Evolutionary conservation across 2,113 vertebrate species (phyloP).

Genomic region (Nansenia antarctica): DNA sequence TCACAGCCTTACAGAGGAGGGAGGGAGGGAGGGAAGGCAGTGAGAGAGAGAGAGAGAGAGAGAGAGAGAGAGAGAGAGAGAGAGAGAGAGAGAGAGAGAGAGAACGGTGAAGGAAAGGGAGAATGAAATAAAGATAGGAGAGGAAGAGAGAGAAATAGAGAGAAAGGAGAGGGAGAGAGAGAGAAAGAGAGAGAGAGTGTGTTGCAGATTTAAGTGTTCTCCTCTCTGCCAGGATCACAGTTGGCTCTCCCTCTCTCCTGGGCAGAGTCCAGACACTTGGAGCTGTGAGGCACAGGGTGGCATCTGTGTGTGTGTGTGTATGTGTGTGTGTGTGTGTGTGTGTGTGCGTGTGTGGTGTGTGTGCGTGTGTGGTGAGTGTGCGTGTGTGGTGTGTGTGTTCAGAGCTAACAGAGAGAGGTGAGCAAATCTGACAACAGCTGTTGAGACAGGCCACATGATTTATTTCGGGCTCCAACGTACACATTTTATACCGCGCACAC

Average conservation of each 20-base stretch:
- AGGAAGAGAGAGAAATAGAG: not conserved
- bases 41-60: not conserved
- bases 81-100: not conserved
- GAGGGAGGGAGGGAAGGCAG: not conserved
- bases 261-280: slow-evolving; percentile 57
- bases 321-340: no score
- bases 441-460: slow-evolving; percentile 64
- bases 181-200: not conserved
- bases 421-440: slow-evolving; percentile 67
- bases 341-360: no score
- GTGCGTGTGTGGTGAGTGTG: no score
- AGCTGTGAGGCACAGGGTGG: slow-evolving; percentile 57
- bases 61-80: not conserved
- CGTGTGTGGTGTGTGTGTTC: slow-evolving; percentile 41
- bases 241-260: slow-evolving; percentile 59
- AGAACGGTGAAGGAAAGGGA: not conserved
- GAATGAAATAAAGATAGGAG: not conserved
- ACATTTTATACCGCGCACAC: slow-evolving; percentile 58
- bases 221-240: slow-evolving; percentile 55
- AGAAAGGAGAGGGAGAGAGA: not conserved
- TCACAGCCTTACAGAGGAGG: slow-evolving; percentile 29
- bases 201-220: slow-evolving; percentile 23
- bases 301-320: slow-evolving; percentile 49
- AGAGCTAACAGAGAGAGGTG: slow-evolving; percentile 62
- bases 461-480: slow-evolving; percentile 64